Evolutionary conservation across 1,140 invertebrate species (phyloP), one percentile per base, ranked within the genome.

Genomic region (roundworm (Caenorhabditis elegans)): DNA sequence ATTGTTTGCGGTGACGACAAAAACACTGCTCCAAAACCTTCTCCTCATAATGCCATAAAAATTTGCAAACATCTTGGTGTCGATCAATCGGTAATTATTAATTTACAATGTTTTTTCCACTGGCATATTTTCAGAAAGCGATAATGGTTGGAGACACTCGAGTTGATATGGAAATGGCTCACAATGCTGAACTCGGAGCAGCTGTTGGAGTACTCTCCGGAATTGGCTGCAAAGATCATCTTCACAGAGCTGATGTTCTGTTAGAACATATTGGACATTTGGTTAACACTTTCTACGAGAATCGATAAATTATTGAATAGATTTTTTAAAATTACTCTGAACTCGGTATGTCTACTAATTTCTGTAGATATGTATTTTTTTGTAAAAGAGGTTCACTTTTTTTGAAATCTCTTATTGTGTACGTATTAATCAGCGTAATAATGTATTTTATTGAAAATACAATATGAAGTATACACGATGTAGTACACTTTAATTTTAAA

Each of bases 141-240:
- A 89, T 90, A 15, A 91, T 92, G 90, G 91, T 92, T 17, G 91
- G 91, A 2, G 91, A 92, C 84, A 91, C 91, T 8, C 86, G 90
- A 22, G 90, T 90, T 11, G 91, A 92, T 85, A 88, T 92, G 77
- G 88, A 88, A 47, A 91, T 92, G 90, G 91, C 90, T 17, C 86
- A 88, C 46, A 86, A 88, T 6, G 91, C 91, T 6, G 90, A 90
- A 34, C 87, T 92, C 8, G 90, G 91, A 24, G 89, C 86, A 78
- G 90, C 87, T 76, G 87, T 92, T 22, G 91, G 91, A 11, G 91
- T 92, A 22, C 83, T 92, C n/a, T 88, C 89, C 2, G 90, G 90
- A 2, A 81, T 90, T 43, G 89, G 88, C 4, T 84, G 87, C 17
- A 83, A 76, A 19, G 85, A 89, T 24, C 86, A 89, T 80, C 85